These are phyloP conservation scores for Tyrannus savana DNA, from an alignment of 2,113 vertebrate genomes.

Conservation along the genomic window DNA sequence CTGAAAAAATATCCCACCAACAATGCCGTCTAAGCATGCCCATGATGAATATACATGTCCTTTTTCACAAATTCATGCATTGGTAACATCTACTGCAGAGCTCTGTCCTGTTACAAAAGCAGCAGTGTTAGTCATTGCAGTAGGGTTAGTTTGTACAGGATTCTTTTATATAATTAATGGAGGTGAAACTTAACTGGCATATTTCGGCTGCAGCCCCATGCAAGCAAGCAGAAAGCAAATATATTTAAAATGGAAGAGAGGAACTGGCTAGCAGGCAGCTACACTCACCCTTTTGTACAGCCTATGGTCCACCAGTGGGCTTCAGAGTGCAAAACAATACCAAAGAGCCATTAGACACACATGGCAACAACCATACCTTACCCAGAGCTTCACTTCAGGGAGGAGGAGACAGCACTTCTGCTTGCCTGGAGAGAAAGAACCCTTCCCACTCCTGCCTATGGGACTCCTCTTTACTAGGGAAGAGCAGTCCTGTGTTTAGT, in stretches of 20 bases:
- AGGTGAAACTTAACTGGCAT: conserved; percentile 78
- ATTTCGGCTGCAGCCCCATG: conserved; percentile 90
- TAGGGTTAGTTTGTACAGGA: conserved; percentile 70
- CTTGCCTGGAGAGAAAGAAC: conserved; percentile 58
- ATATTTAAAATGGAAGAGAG: conserved; percentile 79
- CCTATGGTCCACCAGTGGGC: conserved; percentile 99
- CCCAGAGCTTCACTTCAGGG: conserved; percentile 61
- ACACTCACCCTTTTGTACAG: conserved; percentile 99
- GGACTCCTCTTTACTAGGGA: background rate
- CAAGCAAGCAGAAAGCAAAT: conserved; percentile 97
- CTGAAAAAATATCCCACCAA: background rate
- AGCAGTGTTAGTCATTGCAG: conserved; percentile 79
- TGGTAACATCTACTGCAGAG: conserved; percentile 44
- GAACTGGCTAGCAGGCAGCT: conserved; percentile 93
- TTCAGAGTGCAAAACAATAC: conserved; percentile 99
- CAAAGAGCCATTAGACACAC: conserved; percentile 98
- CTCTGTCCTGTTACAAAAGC: conserved; percentile 61
- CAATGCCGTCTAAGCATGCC: conserved; percentile 68
- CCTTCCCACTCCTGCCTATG: conserved; percentile 28
- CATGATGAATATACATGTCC: conserved; percentile 37
- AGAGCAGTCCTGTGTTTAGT: background rate
- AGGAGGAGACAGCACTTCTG: conserved; percentile 44
- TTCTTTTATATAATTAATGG: conserved; percentile 71
- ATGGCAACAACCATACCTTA: conserved; percentile 69
- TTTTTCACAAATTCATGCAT: conserved; percentile 72